Evolutionary conservation across 1,140 invertebrate genomes (phyloP).

Genomic region (Asobara japonica): DNA sequence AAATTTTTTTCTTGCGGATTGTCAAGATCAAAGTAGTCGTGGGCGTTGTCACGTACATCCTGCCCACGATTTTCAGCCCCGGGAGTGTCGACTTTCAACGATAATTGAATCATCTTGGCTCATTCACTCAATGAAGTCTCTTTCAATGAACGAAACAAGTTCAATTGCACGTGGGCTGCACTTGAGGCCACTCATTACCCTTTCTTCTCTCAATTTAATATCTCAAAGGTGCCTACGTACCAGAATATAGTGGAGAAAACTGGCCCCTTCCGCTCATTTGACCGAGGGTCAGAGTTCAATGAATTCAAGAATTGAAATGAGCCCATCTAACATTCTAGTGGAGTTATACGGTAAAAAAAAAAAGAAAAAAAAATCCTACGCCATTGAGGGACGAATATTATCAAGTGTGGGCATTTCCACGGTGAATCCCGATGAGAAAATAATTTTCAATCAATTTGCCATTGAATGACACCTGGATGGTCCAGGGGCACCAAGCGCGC

Average conservation of each 20-base stretch:
- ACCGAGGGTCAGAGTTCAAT: conserved; percentile 16
- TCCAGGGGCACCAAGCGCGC: too few species aligned
- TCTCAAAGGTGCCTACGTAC: neutral
- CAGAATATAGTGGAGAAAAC: neutral
- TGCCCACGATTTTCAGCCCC: neutral
- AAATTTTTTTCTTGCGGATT: too few species aligned
- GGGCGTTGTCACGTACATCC: neutral
- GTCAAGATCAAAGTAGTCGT: neutral
- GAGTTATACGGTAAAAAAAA: neutral
- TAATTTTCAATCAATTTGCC: too few species aligned
- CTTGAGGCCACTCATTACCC: conserved; percentile 6
- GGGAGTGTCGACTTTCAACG: neutral
- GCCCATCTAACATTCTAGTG: neutral
- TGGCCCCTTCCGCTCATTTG: conserved; percentile 16
- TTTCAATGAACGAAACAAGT: conserved; percentile 6
- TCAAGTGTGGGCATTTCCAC: too few species aligned
- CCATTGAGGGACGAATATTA: too few species aligned
- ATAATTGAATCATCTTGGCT: conserved; percentile 14
- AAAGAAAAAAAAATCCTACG: neutral
- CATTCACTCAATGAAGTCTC: neutral
- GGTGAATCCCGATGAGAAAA: too few species aligned
- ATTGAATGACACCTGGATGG: too few species aligned
- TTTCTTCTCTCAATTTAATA: neutral
- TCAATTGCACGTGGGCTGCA: conserved; percentile 17
- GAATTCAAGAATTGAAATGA: conserved; percentile 13